phyloP scores from a whole-genome alignment of 2,797 vertebrate genomes.

The Propithecus perrieri region DNA sequence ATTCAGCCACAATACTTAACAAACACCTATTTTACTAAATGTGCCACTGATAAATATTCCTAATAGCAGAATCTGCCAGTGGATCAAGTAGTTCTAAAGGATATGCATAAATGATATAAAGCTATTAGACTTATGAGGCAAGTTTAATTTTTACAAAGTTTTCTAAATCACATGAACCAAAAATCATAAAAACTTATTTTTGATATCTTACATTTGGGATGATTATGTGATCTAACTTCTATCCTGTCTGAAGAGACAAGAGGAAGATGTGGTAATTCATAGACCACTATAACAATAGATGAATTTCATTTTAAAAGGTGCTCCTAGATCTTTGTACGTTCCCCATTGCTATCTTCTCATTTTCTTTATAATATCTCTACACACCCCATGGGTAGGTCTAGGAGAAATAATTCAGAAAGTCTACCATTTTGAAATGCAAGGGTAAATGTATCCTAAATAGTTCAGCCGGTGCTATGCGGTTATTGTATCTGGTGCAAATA shows the following conservation, averaged over 20 bases:
- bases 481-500: constrained; percentile 77
- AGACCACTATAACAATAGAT: not conserved
- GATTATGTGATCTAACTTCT: not conserved
- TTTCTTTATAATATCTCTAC: not conserved
- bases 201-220: not conserved
- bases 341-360: not conserved
- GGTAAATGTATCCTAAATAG: not conserved
- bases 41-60: not conserved
- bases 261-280: not conserved
- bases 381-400: not conserved
- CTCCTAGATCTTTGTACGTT: not conserved
- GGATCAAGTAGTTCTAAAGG: constrained; percentile 23
- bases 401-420: constrained; percentile 53
- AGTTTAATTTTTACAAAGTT: constrained; percentile 33
- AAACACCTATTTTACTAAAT: not conserved
- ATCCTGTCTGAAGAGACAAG: not conserved
- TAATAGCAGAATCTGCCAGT: constrained; percentile 5
- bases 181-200: constrained; percentile 34
- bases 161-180: constrained; percentile 10
- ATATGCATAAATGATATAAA: constrained; percentile 16
- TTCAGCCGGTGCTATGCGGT: not conserved
- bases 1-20: not conserved
- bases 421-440: constrained; percentile 37
- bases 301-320: constrained; percentile 34
- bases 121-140: not conserved